Conservation (phyloP, 2,888 invertebrate genomes). For the Nephrotoma flavescens region DNA sequence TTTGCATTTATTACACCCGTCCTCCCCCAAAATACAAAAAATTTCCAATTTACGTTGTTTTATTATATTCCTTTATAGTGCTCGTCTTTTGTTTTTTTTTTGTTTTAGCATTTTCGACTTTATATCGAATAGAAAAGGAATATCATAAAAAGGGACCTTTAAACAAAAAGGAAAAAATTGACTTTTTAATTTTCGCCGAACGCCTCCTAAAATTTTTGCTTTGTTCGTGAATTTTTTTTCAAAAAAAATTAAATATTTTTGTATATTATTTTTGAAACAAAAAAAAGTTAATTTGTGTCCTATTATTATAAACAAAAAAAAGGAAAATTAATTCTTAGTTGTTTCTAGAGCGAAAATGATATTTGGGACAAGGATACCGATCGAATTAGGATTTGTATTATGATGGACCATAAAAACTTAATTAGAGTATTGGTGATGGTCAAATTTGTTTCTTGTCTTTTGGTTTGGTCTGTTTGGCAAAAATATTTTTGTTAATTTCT, state of each 20-base stretch:
- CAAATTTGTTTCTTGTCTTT: neutral
- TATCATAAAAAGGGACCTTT: neutral
- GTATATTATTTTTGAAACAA: neutral
- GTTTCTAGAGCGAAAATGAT: neutral
- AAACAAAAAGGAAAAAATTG: slow-evolving; percentile 1
- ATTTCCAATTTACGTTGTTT: neutral
- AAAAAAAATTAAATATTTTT: neutral
- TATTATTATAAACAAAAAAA: neutral
- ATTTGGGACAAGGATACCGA: neutral
- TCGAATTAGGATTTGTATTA: neutral
- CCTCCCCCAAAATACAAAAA: neutral
- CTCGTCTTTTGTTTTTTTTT: neutral
- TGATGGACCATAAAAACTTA: neutral
- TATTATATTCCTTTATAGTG: neutral
- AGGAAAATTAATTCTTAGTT: neutral
- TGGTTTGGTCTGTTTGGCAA: neutral
- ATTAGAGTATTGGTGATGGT: neutral
- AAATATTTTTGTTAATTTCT: too few species aligned
- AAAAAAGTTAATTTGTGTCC: slow-evolving; percentile 3
- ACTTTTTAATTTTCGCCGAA: slow-evolving; percentile 1
- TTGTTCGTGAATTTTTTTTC: neutral
- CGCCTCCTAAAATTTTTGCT: neutral
- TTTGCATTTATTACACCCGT: neutral
- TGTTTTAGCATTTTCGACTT: neutral
- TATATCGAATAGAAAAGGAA: neutral